Evolutionary conservation across 2,113 vertebrate species (phyloP), one percentile per base, ranked within the genome.

Genomic region (Chrysemys picta): DNA sequence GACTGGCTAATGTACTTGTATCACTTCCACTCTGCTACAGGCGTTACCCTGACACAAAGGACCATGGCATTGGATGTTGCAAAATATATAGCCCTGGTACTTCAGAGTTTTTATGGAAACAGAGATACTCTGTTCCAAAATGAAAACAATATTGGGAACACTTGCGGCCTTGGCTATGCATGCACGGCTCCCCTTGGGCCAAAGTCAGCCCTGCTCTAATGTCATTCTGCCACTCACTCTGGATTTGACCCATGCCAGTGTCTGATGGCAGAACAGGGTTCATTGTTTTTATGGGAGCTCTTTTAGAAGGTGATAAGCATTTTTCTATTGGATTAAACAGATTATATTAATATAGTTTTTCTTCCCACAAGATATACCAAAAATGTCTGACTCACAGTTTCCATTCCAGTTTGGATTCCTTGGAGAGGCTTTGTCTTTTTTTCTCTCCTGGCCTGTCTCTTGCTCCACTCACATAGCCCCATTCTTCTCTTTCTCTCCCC

Each of bases 301-400:
- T 6, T 31, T 52, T 21, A 19, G 38, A 38, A 21, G 16, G 81
- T 45, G 0, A 81, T 16, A 31, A 83, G 31, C 1, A 4, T 12
- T 29, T 45, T 56, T 38, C 24, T 17, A 52, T 79, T 0, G 0
- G 50, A 87, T 85, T 83, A 85, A 24, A 76, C 57, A 85, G 72
- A 65, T 93, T 87, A 53, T 50, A 3, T 86, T 2, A 75, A 75
- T 85, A 88, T 16, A 85, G 80, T 94, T 94, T 95, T 90, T 86
- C 91, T 93, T 90, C 45, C 72, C 72, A 59, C 84, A 85, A 81
- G 93, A 94, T 50, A 79, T n/a, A 0, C 29, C 0, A 1, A n/a
- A 65, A 93, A 96, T 95, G 62, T 95, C 96, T 93, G 93, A 95
- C 62, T 94, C 96, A 93, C 94, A 93, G 86, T 72, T 72, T 35